phyloP scores from a whole-genome alignment of 2,113 vertebrate genomes.

The Vireo altiloquus region DNA sequence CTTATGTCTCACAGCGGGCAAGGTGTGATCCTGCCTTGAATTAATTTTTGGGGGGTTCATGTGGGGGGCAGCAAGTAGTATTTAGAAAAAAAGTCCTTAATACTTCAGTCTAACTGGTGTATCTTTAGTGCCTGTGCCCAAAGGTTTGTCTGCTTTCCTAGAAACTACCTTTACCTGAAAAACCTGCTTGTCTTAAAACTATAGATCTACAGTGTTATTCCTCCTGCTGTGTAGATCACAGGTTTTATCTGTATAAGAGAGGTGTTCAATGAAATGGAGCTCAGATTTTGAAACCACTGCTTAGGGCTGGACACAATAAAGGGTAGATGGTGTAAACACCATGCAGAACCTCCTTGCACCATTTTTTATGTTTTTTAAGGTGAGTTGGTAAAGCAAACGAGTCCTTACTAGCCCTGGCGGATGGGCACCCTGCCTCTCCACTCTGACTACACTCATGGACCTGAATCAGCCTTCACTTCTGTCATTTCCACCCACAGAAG shows the following conservation, averaged over 20 bases:
- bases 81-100: neutral
- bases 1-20: neutral
- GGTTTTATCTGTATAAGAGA: neutral
- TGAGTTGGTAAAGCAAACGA: neutral
- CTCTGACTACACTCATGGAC: accelerated
- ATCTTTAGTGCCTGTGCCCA: neutral
- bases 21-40: neutral
- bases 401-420: neutral
- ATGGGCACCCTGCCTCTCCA: neutral
- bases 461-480: neutral
- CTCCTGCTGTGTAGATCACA: neutral
- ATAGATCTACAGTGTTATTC: neutral
- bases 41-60: neutral
- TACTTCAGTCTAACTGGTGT: neutral
- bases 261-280: neutral
- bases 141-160: neutral
- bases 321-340: neutral
- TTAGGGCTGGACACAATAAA: neutral
- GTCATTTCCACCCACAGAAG: neutral
- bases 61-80: neutral
- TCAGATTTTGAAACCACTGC: neutral
- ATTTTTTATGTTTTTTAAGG: neutral
- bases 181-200: neutral
- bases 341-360: neutral
- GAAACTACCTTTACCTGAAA: neutral